Base-by-base conservation (phyloP, 2,113 vertebrate species). In the Dolichallabes microphthalmus region DNA sequence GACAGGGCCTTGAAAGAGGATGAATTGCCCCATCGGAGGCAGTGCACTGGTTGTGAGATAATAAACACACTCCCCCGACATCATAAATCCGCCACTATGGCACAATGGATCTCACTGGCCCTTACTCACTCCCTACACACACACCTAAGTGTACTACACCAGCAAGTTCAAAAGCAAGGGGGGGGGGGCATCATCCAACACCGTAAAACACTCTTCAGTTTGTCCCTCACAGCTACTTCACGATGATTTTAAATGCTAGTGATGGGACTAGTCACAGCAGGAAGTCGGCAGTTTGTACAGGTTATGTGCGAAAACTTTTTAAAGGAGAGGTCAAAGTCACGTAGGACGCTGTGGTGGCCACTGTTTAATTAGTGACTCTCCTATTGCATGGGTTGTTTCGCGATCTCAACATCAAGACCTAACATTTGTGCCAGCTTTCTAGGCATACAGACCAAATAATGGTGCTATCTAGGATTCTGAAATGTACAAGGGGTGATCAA, bases 1-100 rank as follows among this genome's bases (percentile, higher is more conserved):
- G 91, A 64, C 75, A 55, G 83, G 68, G 90, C 88, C 89, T 91
- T 90, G 91, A 93, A 91, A 89, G 92, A 93, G 90, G 90, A 94
- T 95, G 93, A 94, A 95, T 94, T 85, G 86, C 92, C 92, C 89
- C 2, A 53, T 88, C 92, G 92, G 91, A 88, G 93, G 90, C 92
- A 90, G 89, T 86, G 82, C 87, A 89, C 91, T 91, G 91, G 92
- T 93, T 91, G 91, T 89, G 87, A 92, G 94, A 94, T 93, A 94
- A 94, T 94, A 94, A 94, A 94, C 93, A 90, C 91, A 92, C 92
- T 92, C 82, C 86, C 71, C 58, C 88, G 75, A 86, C 68, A 82
- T 87, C 90, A 89, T 92, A 92, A 92, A 92, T 92, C 89, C 87
- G 55, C 64, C 85, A 27, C 80, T 35, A 58, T 79, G 85, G 77